Base-by-base conservation (phyloP, 2,113 vertebrate species). In the Stigmatopora nigra region DNA sequence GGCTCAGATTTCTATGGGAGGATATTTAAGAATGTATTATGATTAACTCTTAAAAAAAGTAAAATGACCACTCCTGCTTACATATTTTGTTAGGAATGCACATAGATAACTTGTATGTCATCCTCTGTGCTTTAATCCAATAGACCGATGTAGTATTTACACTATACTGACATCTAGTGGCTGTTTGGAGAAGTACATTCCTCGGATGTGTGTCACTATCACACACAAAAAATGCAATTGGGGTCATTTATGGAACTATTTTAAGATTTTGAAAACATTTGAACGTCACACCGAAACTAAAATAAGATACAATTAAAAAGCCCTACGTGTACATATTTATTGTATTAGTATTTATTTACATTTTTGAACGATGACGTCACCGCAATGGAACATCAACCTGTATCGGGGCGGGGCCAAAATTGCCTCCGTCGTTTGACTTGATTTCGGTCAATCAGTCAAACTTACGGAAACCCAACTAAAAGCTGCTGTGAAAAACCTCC, bases 401-500 rank as follows among this genome's bases (percentile, higher is more conserved):
- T 87, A 77, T 84, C 82, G 69, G 82, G 88, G 90, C 47, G 90
- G 83, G 84, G 86, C 69, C 72, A 45, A 3, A 3, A 2, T 1
- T 15, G 14, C 1, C 20, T 25, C 4, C 5, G 61, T n/a, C 2
- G 10, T 56, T 11, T 17, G 16, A 53, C 19, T 17, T 1, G 16
- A 19, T 12, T 56, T 10, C 35, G 19, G 17, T n/a, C 61, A 47
- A 19, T 57, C 1, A 19, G 20, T 31, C 0, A 12, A 11, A 19
- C 58, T 19, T 41, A 7, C 16, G 20, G 25, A 55, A 22, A 36
- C 11, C 49, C 55, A 11, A 70, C 63, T 61, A 61, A 9, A 0
- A 2, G 12, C 0, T 15, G 63, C 20, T 3, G 52, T n/a, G 65
- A 36, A 22, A 0, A 15, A 9, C 6, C 15, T 3, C 1, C 20